Evolutionary conservation across 2,888 invertebrate genomes (phyloP).

Genomic region (Strigamia crassipes): DNA sequence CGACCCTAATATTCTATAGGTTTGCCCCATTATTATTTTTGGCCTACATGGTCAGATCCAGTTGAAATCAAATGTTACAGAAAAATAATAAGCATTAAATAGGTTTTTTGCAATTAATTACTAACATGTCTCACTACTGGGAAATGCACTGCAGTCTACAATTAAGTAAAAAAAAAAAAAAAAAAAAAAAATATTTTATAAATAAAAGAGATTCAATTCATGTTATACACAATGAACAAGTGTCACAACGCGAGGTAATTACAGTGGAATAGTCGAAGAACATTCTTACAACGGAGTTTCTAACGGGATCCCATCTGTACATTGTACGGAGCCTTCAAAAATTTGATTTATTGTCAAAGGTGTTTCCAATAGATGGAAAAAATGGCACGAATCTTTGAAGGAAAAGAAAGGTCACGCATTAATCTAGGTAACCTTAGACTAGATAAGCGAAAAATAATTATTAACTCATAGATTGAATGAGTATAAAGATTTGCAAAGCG

Average conservation of each 20-base stretch:
- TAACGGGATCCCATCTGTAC: not conserved
- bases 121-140: not conserved
- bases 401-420: not conserved
- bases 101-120: not conserved
- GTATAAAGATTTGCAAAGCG: not conserved
- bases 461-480: not conserved
- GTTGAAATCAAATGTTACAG: not conserved
- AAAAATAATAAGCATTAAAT: constrained; percentile 15
- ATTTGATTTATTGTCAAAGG: constrained; percentile 4
- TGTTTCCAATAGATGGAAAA: constrained; percentile 9
- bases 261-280: not conserved
- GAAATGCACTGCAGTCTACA: not conserved
- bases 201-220: no score
- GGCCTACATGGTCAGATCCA: not conserved
- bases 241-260: no score
- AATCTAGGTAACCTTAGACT: constrained; percentile 10
- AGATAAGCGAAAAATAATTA: not conserved
- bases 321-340: not conserved
- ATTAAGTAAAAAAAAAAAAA: not conserved
- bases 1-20: not conserved
- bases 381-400: constrained; percentile 5
- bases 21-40: not conserved
- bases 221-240: no score
- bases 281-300: not conserved
- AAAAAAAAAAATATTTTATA: not conserved